Evolutionary conservation across 2,888 invertebrate genomes (phyloP).

Genomic region (Lasioglossum vierecki): DNA sequence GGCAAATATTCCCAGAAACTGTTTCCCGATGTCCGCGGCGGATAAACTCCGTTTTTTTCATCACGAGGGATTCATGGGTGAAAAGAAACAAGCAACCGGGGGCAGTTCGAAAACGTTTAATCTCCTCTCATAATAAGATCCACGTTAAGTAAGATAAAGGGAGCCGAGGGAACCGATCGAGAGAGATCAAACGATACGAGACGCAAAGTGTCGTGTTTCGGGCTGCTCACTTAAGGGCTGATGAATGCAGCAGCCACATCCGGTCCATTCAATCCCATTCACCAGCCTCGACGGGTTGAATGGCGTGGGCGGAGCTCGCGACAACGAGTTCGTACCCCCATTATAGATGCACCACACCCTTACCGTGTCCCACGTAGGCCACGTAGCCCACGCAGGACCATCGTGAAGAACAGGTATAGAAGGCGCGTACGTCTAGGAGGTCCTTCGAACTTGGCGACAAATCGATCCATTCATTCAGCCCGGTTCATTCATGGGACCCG

Average conservation of each 20-base stretch:
- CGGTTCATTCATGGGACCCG: constrained; percentile 73
- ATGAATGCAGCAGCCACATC: constrained; percentile 83
- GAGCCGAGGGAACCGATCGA: constrained; percentile 59
- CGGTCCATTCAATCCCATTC: constrained; percentile 81
- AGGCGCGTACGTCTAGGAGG: constrained; percentile 53
- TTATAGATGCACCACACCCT: constrained; percentile 64
- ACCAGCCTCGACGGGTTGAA: constrained; percentile 69
- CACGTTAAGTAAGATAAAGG: constrained; percentile 62
- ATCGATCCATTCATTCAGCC: constrained; percentile 77
- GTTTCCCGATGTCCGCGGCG: background rate
- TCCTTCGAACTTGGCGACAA: constrained; percentile 76
- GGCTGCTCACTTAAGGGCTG: constrained; percentile 81
- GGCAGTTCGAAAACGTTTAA: constrained; percentile 55
- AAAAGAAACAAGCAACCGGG: background rate
- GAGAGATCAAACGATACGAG: constrained; percentile 76
- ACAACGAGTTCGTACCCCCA: constrained; percentile 70
- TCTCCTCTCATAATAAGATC: constrained; percentile 61
- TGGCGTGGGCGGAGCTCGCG: constrained; percentile 79
- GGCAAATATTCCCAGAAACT: background rate
- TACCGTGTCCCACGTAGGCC: constrained; percentile 32
- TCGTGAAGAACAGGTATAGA: constrained; percentile 16
- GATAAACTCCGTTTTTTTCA: background rate
- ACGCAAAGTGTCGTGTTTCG: constrained; percentile 81
- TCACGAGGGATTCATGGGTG: background rate
- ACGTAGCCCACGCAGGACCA: constrained; percentile 11